Evolutionary conservation across 2,888 invertebrate genomes (phyloP).

Genomic region (Diaprepes abbreviatus): DNA sequence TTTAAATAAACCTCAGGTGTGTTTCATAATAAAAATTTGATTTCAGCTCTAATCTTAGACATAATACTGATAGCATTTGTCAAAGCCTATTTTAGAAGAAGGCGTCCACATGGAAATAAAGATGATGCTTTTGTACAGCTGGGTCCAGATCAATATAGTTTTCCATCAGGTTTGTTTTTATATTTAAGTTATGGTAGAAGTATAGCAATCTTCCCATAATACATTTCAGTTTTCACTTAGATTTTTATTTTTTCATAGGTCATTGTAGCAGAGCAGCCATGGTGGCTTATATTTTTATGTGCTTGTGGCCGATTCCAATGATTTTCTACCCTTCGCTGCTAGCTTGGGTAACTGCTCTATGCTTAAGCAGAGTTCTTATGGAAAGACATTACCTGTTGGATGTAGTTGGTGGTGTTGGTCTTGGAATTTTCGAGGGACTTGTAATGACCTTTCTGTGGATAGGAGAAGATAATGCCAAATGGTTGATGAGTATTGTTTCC

Average conservation of each 20-base stretch:
- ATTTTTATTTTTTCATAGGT: constrained; percentile 71
- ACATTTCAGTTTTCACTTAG: too few relatives aligned
- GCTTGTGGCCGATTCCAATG: constrained; percentile 73
- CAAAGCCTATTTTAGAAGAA: constrained; percentile 84
- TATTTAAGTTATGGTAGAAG: not conserved
- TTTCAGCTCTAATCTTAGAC: constrained; percentile 85
- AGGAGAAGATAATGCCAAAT: constrained; percentile 73
- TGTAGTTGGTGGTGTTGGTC: constrained; percentile 79
- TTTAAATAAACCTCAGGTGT: too few relatives aligned
- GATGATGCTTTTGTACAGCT: constrained; percentile 77
- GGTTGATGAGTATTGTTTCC: constrained; percentile 74
- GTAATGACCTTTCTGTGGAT: constrained; percentile 79
- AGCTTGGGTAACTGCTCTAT: constrained; percentile 82
- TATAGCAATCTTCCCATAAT: too few relatives aligned
- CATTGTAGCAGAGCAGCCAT: constrained; percentile 89
- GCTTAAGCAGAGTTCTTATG: constrained; percentile 84
- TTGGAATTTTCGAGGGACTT: constrained; percentile 82
- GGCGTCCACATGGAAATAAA: constrained; percentile 76
- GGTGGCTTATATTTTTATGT: constrained; percentile 80
- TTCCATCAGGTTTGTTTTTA: constrained; percentile 77
- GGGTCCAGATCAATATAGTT: constrained; percentile 91
- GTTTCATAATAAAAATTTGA: too few relatives aligned
- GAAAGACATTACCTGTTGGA: constrained; percentile 92
- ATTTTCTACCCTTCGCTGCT: constrained; percentile 76
- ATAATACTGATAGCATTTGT: constrained; percentile 81